Conservation (phyloP, 2,888 invertebrate species). For the Quadroppia sp. region DNA sequence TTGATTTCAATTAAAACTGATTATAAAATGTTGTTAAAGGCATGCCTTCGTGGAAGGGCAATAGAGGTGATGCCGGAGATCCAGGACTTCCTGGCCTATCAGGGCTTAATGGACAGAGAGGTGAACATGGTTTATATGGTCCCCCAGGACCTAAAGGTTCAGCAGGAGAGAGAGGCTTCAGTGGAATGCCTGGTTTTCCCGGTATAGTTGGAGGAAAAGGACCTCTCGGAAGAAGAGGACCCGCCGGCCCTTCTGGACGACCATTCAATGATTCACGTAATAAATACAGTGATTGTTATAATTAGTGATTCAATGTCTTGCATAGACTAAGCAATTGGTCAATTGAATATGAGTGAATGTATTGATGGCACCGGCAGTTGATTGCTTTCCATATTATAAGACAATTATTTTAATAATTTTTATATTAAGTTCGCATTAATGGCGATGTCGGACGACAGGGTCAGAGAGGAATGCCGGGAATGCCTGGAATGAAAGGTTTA, state of each 20-base stretch:
- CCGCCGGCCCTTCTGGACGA: conserved; percentile 51
- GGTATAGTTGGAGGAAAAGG: conserved; percentile 52
- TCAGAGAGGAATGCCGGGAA: conserved; percentile 44
- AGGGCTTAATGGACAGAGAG: conserved; percentile 60
- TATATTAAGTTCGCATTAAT: conserved; percentile 27
- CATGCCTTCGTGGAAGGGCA: conserved; percentile 44
- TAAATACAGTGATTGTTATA: not conserved
- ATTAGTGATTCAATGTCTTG: too few species aligned
- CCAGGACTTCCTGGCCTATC: conserved; percentile 62
- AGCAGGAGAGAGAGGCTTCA: conserved; percentile 46
- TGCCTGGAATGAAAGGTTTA: not conserved
- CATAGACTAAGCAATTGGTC: too few species aligned
- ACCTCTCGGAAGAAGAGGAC: conserved; percentile 54
- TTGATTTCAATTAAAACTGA: too few species aligned
- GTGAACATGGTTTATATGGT: conserved; percentile 60
- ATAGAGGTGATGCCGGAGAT: conserved; percentile 43
- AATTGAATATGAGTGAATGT: too few species aligned
- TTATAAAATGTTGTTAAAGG: too few species aligned
- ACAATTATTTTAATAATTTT: not conserved
- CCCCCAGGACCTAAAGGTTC: conserved; percentile 47
- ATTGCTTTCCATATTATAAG: too few species aligned
- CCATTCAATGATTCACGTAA: conserved; percentile 6
- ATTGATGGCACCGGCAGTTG: too few species aligned
- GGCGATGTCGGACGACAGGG: conserved; percentile 61
- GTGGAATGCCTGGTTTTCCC: conserved; percentile 50